Evolutionary conservation across 2,113 vertebrate genomes (phyloP), one percentile per base, ranked within the genome.

Genomic region (Rhynchomys soricoides): DNA sequence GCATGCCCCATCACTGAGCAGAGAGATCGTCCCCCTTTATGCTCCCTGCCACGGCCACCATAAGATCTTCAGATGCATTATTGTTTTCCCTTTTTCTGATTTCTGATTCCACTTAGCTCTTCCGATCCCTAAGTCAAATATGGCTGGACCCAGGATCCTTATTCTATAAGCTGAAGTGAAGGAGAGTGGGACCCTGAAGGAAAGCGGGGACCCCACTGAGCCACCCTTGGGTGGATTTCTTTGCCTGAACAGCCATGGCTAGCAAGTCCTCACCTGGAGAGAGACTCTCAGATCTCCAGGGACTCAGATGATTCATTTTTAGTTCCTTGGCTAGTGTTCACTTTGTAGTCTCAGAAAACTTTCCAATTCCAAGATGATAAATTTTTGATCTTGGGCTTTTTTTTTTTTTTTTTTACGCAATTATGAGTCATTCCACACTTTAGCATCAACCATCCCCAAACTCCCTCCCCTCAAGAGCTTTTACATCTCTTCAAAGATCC

Each of bases 401-500:
- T 70, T 78, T 74, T 74, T 74, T 40, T 73, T 73, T 40, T 79
- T 40, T 73, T 16, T 22, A 93, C 77, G 26, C 50, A 89, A 66
- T 87, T 81, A 89, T 93, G 93, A 97, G 86, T 94, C 91, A 97
- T 86, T 89, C 73, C 45, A 73, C 79, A 94, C 0, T 15, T 86
- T 71, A 83, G 78, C 89, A 57, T 90, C 68, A 73, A 57, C 81
- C 95, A 68, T 31, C 40, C 31, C 83, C 77, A 75, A 43, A 50
- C 24, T 45, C n/a, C 21, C 57, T 66, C 43, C 79, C n/a, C 59
- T 43, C 50, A 57, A 13, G 89, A 40, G 52, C 12, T 87, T 91
- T 93, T 93, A 94, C 70, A 90, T 94, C 57, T 95, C 50, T 73
- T 97, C 91, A 93, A 97, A 96, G 88, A 93, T 89, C 26, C 45